Evolutionary conservation across 2,797 vertebrate genomes (phyloP).

Genomic region (Oreochromis grahami): DNA sequence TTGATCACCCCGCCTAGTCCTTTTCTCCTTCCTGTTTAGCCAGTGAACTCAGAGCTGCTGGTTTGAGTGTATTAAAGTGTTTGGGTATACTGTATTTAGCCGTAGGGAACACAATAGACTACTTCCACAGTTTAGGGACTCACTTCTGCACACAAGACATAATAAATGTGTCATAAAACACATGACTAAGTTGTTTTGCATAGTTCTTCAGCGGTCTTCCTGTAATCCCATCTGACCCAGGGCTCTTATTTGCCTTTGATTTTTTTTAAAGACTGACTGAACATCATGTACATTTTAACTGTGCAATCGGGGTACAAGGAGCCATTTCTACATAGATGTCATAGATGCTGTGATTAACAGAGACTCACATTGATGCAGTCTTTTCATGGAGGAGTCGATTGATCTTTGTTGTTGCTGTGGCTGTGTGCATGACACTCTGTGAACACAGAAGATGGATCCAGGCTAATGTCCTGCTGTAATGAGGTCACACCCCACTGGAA

Average conservation of each 20-base stretch:
- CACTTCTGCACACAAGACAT: background rate
- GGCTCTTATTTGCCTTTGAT: background rate
- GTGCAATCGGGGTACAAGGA: background rate
- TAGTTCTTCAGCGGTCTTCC: background rate
- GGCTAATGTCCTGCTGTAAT: constrained; percentile 40
- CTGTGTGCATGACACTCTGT: background rate
- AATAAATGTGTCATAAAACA: background rate
- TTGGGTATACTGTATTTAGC: background rate
- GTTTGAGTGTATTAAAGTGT: background rate
- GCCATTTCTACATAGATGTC: background rate
- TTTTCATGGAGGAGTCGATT: background rate
- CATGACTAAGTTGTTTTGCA: background rate
- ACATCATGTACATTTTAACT: background rate
- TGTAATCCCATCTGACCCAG: background rate
- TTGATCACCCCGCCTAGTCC: background rate
- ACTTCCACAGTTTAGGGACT: background rate
- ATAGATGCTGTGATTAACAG: background rate
- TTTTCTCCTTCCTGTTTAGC: background rate
- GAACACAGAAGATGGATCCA: constrained; percentile 3
- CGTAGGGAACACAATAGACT: background rate
- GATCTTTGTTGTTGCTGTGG: background rate
- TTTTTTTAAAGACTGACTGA: background rate
- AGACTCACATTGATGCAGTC: rapidly evolving
- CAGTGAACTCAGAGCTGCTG: background rate
- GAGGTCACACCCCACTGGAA: constrained; percentile 77